phyloP scores from a whole-genome alignment of 1,140 invertebrate species.

The Zaprionus taronus region DNA sequence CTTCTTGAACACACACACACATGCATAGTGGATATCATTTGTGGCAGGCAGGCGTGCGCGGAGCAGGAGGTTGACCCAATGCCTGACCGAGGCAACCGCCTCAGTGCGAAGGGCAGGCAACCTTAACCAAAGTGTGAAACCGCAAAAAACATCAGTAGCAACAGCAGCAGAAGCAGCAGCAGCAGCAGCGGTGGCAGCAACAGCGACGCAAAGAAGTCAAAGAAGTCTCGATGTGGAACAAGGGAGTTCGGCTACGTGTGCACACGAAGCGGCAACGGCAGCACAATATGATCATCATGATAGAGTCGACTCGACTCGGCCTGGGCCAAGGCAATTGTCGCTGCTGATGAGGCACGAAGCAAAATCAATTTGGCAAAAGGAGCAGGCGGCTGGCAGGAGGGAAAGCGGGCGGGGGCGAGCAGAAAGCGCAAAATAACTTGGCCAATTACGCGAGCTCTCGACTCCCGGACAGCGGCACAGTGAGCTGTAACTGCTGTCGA shows the following conservation, averaged over 20 bases:
- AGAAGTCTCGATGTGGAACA: constrained; percentile 36
- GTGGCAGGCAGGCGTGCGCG: not conserved
- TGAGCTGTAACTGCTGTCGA: too few species aligned
- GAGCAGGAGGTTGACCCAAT: constrained; percentile 50
- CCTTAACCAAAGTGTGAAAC: constrained; percentile 84
- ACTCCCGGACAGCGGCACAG: constrained; percentile 8
- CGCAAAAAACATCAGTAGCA: constrained; percentile 84
- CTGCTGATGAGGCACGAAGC: constrained; percentile 81
- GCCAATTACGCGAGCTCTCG: constrained; percentile 59
- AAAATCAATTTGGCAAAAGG: constrained; percentile 72
- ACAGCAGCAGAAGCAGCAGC: constrained; percentile 31
- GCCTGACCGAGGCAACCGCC: constrained; percentile 41
- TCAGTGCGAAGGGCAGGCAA: constrained; percentile 74
- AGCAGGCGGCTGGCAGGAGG: constrained; percentile 14
- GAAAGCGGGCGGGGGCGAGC: constrained; percentile 10
- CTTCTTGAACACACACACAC: not conserved
- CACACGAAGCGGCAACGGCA: constrained; percentile 40
- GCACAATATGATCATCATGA: constrained; percentile 46
- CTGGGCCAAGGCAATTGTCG: constrained; percentile 72
- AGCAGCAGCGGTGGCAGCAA: constrained; percentile 73
- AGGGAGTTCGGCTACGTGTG: constrained; percentile 55
- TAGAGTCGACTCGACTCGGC: constrained; percentile 43
- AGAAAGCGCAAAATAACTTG: constrained; percentile 77
- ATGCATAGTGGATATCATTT: too few species aligned
- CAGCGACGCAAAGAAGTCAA: constrained; percentile 17